These are phyloP conservation scores for Sinhomidia bicolor DNA, from an alignment of 2,888 invertebrate species.

Conservation along the genomic window DNA sequence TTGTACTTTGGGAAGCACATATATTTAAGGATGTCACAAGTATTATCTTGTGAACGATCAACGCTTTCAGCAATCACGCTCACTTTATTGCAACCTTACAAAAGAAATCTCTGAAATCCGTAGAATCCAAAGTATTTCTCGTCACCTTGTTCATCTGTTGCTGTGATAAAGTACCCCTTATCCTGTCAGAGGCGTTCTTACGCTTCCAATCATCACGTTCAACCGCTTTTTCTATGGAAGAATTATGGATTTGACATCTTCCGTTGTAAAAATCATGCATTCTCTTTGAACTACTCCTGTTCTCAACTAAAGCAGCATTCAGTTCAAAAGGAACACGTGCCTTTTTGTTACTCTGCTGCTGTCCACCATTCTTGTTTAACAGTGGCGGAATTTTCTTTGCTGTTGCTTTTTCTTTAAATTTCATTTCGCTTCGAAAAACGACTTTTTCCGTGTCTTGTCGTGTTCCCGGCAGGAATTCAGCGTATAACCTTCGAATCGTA, in stretches of 20 bases:
- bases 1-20: neutral
- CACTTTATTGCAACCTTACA: conserved; percentile 31
- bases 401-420: neutral
- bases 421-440: neutral
- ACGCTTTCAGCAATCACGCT: neutral
- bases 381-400: neutral
- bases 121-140: neutral
- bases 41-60: no score
- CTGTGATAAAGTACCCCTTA: neutral
- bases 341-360: conserved; percentile 18
- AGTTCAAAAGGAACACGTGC: neutral
- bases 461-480: neutral
- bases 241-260: neutral
- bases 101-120: conserved; percentile 55
- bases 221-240: neutral
- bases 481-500: conserved; percentile 26
- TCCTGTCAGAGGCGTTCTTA: neutral
- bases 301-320: neutral
- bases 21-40: no score
- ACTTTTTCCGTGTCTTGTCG: neutral
- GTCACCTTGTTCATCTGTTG: conserved; percentile 39
- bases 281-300: conserved; percentile 6
- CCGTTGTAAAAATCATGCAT: conserved; percentile 59
- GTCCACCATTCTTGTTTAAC: neutral
- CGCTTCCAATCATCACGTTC: neutral